Evolutionary conservation across 2,797 vertebrate genomes (phyloP), one percentile per base, ranked within the genome.

Genomic region (Mormyrus hasselquistii): DNA sequence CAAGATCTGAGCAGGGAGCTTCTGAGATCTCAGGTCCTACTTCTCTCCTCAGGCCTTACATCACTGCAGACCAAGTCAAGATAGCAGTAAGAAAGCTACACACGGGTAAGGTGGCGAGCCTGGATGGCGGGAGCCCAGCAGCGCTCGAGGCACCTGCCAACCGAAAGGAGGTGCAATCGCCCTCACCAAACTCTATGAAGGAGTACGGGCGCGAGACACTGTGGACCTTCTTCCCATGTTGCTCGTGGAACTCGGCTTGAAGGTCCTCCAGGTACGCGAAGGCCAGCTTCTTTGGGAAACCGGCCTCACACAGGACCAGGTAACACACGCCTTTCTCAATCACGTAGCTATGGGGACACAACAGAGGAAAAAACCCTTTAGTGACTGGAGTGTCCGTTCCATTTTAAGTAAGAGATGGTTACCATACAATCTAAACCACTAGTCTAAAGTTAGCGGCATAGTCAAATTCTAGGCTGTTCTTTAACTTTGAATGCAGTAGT

Each of bases 161-260:
- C 19, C 57, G 22, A n/a, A 6, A 59, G 55, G 55, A 59, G 57
- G 38, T 1, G 29, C 73, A 9, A 19, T 69, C 10, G 55, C n/a
- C 90, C 97, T 97, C 92, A 99, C 98, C 98, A 92, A 99, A 99
- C 91, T 99, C 98, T 90, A 99, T 99, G 94, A 99, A 99, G 92
- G 98, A 99, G 91, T 99, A 99, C 0, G 98, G 98, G 90, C 98
- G 95, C 90, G 98, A 99, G 6, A 99, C 98, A 0, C 97, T 98
- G 0, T 97, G 97, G 89, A 99, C 98, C 92, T 95, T 99, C 96
- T 99, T 99, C 88, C 98, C 98, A 47, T 99, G 97, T 89, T 99
- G 98, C 91, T 99, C 98, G 84, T 99, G 98, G 91, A 99, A 99
- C 92, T 99, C 98, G 0, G 97, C 97, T 93, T 99, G 97, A 90